Evolutionary conservation across 2,113 vertebrate genomes (phyloP).

Genomic region (Ranitomeya imitator): DNA sequence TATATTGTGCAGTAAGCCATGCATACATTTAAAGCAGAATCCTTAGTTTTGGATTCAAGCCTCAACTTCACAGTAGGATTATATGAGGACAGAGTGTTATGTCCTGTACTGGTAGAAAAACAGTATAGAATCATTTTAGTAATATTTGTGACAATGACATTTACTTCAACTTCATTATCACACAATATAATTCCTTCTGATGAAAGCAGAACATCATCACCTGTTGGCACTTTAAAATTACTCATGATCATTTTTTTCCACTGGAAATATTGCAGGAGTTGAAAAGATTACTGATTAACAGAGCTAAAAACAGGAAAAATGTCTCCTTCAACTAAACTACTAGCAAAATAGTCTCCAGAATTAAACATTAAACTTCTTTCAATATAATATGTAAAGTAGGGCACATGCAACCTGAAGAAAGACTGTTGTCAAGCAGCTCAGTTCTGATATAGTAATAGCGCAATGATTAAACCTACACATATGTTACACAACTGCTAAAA

Average conservation of each 20-base stretch:
- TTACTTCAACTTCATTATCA: neutral
- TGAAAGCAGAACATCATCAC: neutral
- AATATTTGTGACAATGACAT: neutral
- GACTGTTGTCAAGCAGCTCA: neutral
- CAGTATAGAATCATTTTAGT: neutral
- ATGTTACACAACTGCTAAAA: no score
- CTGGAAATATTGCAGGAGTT: conserved; percentile 12
- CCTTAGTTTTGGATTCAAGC: no score
- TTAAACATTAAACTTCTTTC: conserved; percentile 32
- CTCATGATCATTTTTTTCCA: neutral
- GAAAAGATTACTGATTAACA: conserved; percentile 10
- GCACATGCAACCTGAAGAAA: neutral
- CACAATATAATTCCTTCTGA: neutral
- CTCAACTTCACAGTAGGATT: no score
- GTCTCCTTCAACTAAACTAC: neutral
- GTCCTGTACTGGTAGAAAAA: no score
- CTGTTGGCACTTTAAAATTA: neutral
- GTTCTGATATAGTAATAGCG: neutral
- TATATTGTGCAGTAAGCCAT: no score
- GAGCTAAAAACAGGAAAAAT: neutral
- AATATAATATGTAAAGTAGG: neutral
- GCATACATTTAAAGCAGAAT: no score
- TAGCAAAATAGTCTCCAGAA: neutral
- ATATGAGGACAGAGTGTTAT: neutral
- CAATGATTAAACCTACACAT: neutral